phyloP scores from a whole-genome alignment of 2,113 vertebrate species.

The Brachyhypopomus occidentalis region DNA sequence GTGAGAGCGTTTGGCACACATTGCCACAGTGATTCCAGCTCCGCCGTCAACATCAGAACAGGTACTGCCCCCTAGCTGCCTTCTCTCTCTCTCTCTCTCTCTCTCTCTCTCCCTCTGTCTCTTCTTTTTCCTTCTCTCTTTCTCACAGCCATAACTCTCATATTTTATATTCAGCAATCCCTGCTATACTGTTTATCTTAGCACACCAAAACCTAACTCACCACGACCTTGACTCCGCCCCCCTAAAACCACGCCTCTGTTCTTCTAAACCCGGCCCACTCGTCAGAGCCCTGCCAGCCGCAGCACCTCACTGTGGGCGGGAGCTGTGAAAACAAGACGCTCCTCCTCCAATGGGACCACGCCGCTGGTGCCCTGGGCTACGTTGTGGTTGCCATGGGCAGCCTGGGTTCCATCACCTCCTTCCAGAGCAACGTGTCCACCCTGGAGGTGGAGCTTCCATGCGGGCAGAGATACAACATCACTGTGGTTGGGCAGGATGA shows the following conservation, averaged over 20 bases:
- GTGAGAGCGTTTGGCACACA: constrained; percentile 59
- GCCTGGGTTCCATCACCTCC: constrained; percentile 60
- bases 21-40: constrained; percentile 67
- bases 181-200: background rate
- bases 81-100: background rate
- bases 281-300: constrained; percentile 74
- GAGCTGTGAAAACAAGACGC: constrained; percentile 65
- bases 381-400: constrained; percentile 58
- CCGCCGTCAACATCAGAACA: constrained; percentile 63
- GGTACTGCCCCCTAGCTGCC: constrained; percentile 55
- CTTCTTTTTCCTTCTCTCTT: background rate
- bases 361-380: constrained; percentile 66
- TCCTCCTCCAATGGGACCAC: constrained; percentile 66
- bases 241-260: background rate
- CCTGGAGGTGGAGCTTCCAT: constrained; percentile 62
- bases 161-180: background rate
- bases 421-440: constrained; percentile 59
- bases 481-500: constrained; percentile 62
- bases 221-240: background rate
- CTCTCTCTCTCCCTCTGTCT: background rate
- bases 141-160: background rate
- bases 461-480: constrained; percentile 73
- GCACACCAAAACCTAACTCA: background rate
- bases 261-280: background rate
- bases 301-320: constrained; percentile 53